phyloP scores from a whole-genome alignment of 2,113 vertebrate genomes.

The Stercorarius parasiticus region DNA sequence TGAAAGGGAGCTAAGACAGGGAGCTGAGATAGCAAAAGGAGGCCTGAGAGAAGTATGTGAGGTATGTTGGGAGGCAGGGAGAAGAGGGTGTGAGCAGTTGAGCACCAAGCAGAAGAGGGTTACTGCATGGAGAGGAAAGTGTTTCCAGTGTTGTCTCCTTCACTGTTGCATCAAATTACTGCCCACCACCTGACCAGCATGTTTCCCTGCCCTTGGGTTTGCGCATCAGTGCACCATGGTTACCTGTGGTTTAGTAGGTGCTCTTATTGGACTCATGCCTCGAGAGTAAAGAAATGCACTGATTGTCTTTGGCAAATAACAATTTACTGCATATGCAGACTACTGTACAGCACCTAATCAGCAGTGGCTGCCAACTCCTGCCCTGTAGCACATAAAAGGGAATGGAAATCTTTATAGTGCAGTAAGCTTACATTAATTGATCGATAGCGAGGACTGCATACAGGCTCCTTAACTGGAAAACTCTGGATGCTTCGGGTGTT shows the following conservation, averaged over 20 bases:
- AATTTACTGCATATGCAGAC: not conserved
- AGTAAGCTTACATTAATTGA: not conserved
- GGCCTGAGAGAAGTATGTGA: not conserved
- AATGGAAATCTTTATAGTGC: not conserved
- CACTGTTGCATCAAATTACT: not conserved
- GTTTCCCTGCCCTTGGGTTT: not conserved
- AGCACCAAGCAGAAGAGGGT: not conserved
- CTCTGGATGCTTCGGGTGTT: not conserved
- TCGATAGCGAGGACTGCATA: not conserved
- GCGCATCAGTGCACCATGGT: fast-evolving
- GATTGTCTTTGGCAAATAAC: not conserved
- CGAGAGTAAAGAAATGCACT: not conserved
- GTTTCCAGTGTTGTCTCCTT: not conserved
- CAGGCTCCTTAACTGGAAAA: not conserved
- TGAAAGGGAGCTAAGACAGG: not conserved
- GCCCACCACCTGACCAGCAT: not conserved
- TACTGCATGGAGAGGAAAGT: not conserved
- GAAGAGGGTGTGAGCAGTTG: not conserved
- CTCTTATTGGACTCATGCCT: not conserved
- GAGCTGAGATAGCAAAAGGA: not conserved
- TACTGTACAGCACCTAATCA: not conserved
- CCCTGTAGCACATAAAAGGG: not conserved
- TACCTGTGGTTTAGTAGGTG: not conserved
- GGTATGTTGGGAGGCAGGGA: not conserved
- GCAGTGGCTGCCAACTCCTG: not conserved